These are phyloP conservation scores for Sphenopsis melanotis DNA, from an alignment of 2,797 vertebrate species.

Conservation along the genomic window DNA sequence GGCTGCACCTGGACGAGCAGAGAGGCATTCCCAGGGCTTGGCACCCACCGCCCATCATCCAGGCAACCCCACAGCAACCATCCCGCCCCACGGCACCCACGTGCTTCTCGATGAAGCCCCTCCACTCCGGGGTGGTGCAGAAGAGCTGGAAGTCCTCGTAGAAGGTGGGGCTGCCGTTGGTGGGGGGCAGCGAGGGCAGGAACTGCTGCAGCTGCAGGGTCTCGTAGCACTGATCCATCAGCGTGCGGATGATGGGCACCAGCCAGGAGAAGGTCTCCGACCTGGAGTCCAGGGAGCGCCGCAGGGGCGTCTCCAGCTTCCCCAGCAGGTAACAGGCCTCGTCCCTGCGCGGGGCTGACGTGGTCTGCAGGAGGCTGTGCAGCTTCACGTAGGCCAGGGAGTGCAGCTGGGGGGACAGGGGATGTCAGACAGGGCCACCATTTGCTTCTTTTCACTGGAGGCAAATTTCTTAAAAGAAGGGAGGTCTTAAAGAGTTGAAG, in stretches of 20 bases:
- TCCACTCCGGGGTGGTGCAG: constrained; percentile 87
- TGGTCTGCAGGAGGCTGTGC: constrained; percentile 90
- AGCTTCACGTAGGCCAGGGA: constrained; percentile 91
- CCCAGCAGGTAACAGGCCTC: constrained; percentile 87
- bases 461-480: background rate
- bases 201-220: constrained; percentile 81
- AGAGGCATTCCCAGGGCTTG: background rate
- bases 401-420: constrained; percentile 77
- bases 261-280: constrained; percentile 84
- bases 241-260: constrained; percentile 87
- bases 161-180: constrained; percentile 93
- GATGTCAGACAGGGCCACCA: background rate
- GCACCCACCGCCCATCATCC: background rate
- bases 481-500: background rate
- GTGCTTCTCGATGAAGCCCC: constrained; percentile 86
- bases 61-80: accelerated
- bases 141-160: constrained; percentile 91
- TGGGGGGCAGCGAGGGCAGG: constrained; percentile 88
- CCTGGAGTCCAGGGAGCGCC: constrained; percentile 46
- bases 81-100: constrained; percentile 51
- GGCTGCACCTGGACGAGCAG: constrained; percentile 80
- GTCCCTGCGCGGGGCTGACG: constrained; percentile 35
- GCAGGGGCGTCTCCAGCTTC: constrained; percentile 77
- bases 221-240: constrained; percentile 90
- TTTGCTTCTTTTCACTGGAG: background rate